Conservation (phyloP, 2,797 vertebrate species). For the Spinus pinus region DNA sequence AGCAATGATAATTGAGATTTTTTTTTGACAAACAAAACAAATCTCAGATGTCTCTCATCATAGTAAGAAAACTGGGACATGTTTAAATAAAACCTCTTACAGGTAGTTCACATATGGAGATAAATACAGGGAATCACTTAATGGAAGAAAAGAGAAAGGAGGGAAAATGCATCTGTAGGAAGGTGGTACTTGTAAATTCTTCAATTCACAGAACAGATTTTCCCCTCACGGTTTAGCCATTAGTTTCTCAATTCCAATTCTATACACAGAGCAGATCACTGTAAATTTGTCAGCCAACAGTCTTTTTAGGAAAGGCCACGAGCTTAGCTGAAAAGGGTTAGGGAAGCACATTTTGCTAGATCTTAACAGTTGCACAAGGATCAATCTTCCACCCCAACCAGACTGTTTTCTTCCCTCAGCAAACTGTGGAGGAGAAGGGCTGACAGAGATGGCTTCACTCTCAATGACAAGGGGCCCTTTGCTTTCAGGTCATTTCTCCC, state of each 20-base stretch:
- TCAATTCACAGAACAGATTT: slow-evolving; percentile 27
- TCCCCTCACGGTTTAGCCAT: slow-evolving; percentile 20
- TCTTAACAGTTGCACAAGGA: background rate
- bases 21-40: background rate
- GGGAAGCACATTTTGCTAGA: background rate
- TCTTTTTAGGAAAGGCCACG: slow-evolving; percentile 21
- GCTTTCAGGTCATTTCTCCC: background rate
- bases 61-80: background rate
- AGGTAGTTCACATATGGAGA: background rate
- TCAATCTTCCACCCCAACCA: background rate
- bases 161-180: background rate
- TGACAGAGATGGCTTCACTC: background rate
- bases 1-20: background rate
- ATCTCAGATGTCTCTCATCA: background rate
- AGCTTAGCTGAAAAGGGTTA: background rate
- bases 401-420: background rate
- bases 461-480: background rate
- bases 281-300: slow-evolving; percentile 27
- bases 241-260: background rate
- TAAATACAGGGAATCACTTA: background rate
- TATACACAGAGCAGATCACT: background rate
- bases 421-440: background rate
- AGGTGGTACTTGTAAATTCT: slow-evolving; percentile 12
- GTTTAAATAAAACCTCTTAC: background rate
- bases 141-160: slow-evolving; percentile 27